phyloP scores from a whole-genome alignment of 1,140 invertebrate genomes.

The Meloidogyne chitwoodi region DNA sequence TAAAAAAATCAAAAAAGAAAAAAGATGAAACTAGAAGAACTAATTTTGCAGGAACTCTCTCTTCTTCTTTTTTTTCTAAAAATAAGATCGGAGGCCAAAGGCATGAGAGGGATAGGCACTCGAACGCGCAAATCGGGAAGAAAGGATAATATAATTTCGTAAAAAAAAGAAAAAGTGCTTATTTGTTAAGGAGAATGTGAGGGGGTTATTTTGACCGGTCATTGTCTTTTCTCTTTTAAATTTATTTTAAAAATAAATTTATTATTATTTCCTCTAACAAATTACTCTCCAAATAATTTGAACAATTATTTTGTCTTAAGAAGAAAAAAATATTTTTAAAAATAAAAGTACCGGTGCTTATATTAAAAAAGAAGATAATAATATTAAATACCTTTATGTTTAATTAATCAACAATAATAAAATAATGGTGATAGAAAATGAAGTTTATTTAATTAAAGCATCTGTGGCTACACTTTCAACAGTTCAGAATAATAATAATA shows the following conservation, averaged over 20 bases:
- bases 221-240: not conserved
- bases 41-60: not conserved
- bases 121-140: not conserved
- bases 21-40: no score
- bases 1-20: no score
- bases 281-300: not conserved
- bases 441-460: no score
- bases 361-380: no score
- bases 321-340: no score
- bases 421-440: no score
- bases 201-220: not conserved
- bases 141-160: not conserved
- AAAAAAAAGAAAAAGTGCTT: not conserved
- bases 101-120: not conserved
- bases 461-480: no score
- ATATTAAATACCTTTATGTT: no score
- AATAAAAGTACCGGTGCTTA: no score
- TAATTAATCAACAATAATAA: no score
- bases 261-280: not conserved
- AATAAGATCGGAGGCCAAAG: not conserved
- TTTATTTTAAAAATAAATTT: not conserved
- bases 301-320: not conserved
- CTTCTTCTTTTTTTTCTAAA: not conserved
- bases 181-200: not conserved
- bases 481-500: no score